A percentile compares a stretch with the other conserved stretches of the same genome.
phyloP scores from a whole-genome alignment of 2,888 invertebrate genomes.

The Asteroscopus sphinx region DNA sequence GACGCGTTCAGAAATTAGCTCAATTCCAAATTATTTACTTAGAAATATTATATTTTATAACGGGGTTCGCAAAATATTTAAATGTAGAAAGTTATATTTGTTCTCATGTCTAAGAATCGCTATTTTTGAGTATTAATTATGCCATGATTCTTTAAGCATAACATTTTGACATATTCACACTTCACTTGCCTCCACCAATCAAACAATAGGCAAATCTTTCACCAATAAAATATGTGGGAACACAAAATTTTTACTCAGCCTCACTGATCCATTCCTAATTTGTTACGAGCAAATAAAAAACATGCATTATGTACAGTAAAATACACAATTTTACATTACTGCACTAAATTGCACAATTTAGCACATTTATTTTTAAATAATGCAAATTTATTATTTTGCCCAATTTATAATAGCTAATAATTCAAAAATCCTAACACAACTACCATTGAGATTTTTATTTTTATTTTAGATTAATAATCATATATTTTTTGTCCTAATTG shows the following conservation, averaged over 20 bases:
- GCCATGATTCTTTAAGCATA: too few species aligned
- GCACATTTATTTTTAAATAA: neutral
- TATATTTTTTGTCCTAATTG: slow-evolving; percentile 29
- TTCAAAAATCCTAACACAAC: slow-evolving; percentile 68
- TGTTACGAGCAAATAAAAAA: slow-evolving; percentile 5
- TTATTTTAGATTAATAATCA: slow-evolving; percentile 48
- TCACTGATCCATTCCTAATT: slow-evolving; percentile 20
- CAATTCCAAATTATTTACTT: too few species aligned
- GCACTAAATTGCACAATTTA: neutral
- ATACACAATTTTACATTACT: neutral
- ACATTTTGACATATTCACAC: too few species aligned
- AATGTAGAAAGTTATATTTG: too few species aligned
- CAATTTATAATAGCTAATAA: slow-evolving; percentile 57
- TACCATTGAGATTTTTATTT: slow-evolving; percentile 76
- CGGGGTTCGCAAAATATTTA: too few species aligned
- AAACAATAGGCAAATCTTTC: neutral
- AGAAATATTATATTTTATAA: too few species aligned
- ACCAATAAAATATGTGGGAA: slow-evolving; percentile 24
- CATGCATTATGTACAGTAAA: slow-evolving; percentile 1
- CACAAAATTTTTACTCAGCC: slow-evolving; percentile 44
- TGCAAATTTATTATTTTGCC: slow-evolving; percentile 6
- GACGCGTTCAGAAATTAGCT: too few species aligned
- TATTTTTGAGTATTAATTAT: too few species aligned
- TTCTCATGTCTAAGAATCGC: too few species aligned
- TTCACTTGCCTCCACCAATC: too few species aligned